These are phyloP conservation scores for Eutolmus rufibarbis DNA, from an alignment of 2,888 invertebrate species.

Conservation along the genomic window DNA sequence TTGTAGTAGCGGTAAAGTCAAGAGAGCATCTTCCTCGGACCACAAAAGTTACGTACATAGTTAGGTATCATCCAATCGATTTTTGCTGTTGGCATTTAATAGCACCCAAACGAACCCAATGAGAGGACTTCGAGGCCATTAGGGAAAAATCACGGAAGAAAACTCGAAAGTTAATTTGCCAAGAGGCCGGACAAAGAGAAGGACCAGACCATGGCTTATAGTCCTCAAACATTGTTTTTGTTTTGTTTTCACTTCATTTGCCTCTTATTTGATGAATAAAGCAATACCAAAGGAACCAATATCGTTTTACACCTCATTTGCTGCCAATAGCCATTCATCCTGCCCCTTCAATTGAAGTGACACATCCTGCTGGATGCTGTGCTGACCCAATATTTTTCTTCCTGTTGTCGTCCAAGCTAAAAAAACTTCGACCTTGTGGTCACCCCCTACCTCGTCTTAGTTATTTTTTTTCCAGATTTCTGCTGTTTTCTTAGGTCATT, in stretches of 20 bases:
- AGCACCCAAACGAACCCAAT: not conserved
- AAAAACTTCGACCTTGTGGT: not conserved
- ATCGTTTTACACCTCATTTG: not conserved
- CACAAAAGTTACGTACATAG: not conserved
- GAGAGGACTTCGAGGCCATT: not conserved
- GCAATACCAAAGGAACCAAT: not conserved
- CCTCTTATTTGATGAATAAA: not conserved
- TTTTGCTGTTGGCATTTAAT: not conserved
- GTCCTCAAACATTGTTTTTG: not conserved
- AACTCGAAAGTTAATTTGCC: not conserved
- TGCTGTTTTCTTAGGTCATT: not conserved
- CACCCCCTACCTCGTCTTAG: not conserved
- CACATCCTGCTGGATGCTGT: not conserved
- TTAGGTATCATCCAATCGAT: not conserved
- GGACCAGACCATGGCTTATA: not conserved
- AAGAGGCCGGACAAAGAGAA: not conserved
- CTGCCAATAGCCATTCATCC: not conserved
- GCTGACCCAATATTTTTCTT: not conserved
- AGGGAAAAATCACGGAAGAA: not conserved
- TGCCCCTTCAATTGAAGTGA: not conserved
- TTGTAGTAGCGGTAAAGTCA: not conserved
- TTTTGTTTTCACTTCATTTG: not conserved
- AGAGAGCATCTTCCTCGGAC: not conserved
- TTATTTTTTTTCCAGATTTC: not conserved
- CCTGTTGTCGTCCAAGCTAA: not conserved